phyloP scores from a whole-genome alignment of 2,888 invertebrate species.

The Epiblema foenella region DNA sequence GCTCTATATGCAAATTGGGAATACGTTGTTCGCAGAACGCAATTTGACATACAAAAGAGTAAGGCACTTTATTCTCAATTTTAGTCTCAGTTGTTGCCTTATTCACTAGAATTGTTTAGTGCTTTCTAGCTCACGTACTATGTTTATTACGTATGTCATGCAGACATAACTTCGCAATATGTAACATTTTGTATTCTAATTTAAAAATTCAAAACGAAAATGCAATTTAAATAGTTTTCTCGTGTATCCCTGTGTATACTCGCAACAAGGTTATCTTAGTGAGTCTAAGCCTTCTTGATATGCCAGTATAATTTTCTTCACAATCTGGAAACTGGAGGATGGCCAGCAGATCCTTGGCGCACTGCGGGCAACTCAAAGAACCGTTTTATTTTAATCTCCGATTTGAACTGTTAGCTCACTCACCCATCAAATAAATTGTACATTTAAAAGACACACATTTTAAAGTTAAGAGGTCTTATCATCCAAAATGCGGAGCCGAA shows the following conservation, averaged over 20 bases:
- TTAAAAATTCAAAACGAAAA: slow-evolving; percentile 50
- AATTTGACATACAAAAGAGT: slow-evolving; percentile 1
- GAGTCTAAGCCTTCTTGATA: slow-evolving; percentile 60
- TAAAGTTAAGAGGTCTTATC: slow-evolving; percentile 14
- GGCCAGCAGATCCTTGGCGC: slow-evolving; percentile 74
- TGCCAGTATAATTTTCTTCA: slow-evolving; percentile 71
- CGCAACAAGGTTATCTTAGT: slow-evolving; percentile 52
- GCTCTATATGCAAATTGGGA: neutral
- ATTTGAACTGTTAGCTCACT: slow-evolving; percentile 32
- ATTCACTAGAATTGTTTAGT: slow-evolving; percentile 12
- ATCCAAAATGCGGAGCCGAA: slow-evolving; percentile 4
- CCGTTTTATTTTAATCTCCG: slow-evolving; percentile 40
- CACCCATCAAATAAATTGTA: slow-evolving; percentile 1
- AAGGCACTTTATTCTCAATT: neutral
- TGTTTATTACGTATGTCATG: slow-evolving; percentile 40
- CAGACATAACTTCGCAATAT: slow-evolving; percentile 51
- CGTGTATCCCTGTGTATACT: slow-evolving; percentile 46
- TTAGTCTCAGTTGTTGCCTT: slow-evolving; percentile 6
- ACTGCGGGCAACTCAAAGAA: slow-evolving; percentile 61
- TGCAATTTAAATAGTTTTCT: slow-evolving; percentile 47
- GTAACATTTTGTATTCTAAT: slow-evolving; percentile 51
- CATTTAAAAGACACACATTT: slow-evolving; percentile 2
- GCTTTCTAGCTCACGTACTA: slow-evolving; percentile 22
- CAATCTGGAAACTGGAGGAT: slow-evolving; percentile 75
- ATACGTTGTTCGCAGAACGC: neutral